A percentile compares a stretch with the other conserved stretches of the same genome.
phyloP scores from a whole-genome alignment of 2,888 invertebrate species.

The Philopedon plagiatum region DNA sequence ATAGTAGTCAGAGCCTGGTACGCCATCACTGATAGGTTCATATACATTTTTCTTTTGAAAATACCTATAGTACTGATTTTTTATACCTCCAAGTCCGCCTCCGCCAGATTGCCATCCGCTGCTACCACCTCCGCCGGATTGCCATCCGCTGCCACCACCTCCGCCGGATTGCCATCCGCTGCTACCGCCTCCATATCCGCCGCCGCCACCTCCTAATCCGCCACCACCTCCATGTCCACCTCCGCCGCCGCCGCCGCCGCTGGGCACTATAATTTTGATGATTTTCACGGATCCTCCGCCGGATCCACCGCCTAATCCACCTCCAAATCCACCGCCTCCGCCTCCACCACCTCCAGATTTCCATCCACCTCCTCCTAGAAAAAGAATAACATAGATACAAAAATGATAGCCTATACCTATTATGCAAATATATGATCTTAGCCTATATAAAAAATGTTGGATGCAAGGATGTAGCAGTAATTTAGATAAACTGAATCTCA shows the following conservation, averaged over 20 bases:
- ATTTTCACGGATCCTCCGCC: conserved; percentile 41
- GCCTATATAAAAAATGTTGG: no score
- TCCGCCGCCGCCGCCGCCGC: conserved; percentile 35
- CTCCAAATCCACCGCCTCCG: background rate
- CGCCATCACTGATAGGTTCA: no score
- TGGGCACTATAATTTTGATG: conserved; percentile 6
- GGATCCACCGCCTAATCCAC: background rate
- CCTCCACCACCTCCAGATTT: conserved; percentile 29
- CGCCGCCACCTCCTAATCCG: conserved; percentile 32
- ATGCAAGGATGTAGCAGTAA: no score
- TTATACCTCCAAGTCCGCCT: conserved; percentile 25
- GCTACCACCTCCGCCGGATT: conserved; percentile 26
- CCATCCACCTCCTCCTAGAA: conserved; percentile 17
- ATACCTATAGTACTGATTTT: background rate
- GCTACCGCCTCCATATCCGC: conserved; percentile 50
- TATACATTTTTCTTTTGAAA: no score
- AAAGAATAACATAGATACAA: background rate
- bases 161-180: conserved; percentile 53
- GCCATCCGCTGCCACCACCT: conserved; percentile 48
- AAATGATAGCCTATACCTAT: no score
- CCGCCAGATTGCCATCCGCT: conserved; percentile 16
- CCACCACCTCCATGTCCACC: conserved; percentile 33
- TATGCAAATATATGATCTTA: no score
- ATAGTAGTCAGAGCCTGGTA: no score
- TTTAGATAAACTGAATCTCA: no score